phyloP scores from a whole-genome alignment of 2,113 vertebrate genomes.

The Tichodroma muraria region DNA sequence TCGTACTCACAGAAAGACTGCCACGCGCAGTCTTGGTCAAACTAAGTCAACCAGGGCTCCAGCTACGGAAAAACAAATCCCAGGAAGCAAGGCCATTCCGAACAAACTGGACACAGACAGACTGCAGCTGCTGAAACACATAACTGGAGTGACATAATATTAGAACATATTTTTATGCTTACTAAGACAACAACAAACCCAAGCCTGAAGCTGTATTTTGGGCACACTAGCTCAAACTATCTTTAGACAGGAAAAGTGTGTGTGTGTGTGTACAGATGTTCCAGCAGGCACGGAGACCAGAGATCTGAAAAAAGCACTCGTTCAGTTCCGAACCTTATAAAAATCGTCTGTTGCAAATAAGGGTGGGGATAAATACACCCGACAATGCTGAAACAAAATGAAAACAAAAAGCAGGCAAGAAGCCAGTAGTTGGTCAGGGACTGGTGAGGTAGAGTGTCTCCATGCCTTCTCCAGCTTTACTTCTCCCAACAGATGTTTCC shows the following conservation, averaged over 20 bases:
- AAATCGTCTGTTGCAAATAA: not conserved
- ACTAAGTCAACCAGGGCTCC: not conserved
- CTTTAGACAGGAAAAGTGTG: constrained; percentile 47
- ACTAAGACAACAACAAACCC: constrained; percentile 51
- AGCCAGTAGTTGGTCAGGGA: not conserved
- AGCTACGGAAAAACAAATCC: constrained; percentile 37
- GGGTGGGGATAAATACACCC: not conserved
- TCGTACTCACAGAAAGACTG: not conserved
- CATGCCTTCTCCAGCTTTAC: not conserved
- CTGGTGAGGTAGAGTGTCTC: not conserved
- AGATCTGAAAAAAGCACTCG: not conserved
- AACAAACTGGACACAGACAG: constrained; percentile 45
- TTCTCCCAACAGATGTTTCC: not conserved
- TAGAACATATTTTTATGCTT: constrained; percentile 67
- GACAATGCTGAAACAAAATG: not conserved
- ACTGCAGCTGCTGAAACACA: constrained; percentile 51
- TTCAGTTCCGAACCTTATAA: not conserved
- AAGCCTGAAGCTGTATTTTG: constrained; percentile 29
- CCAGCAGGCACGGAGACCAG: constrained; percentile 45
- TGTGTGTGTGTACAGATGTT: constrained; percentile 2
- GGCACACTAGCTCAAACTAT: constrained; percentile 32
- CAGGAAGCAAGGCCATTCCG: constrained; percentile 24
- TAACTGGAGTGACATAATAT: constrained; percentile 39
- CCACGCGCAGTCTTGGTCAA: not conserved
- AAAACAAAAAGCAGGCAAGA: not conserved